Conservation (phyloP, 2,888 invertebrate genomes). For the Dicyrtoma fusca region DNA sequence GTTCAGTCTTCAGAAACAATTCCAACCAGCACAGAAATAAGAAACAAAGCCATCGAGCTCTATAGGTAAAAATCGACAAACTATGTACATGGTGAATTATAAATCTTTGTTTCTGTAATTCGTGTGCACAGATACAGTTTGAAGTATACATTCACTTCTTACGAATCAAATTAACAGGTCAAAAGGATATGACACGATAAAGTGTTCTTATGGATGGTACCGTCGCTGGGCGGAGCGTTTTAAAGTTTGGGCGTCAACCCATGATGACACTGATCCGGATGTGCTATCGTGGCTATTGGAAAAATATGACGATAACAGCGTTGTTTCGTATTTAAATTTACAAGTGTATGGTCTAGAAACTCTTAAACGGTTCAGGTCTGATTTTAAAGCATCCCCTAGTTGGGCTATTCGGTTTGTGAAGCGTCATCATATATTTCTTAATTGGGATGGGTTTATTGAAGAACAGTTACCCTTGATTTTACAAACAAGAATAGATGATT, state of each 20-base stretch:
- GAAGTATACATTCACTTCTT: neutral
- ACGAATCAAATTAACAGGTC: conserved; percentile 32
- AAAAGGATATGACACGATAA: conserved; percentile 55
- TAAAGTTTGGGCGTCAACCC: conserved; percentile 17
- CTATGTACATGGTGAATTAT: too few species aligned
- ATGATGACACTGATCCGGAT: conserved; percentile 49
- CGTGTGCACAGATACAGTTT: neutral
- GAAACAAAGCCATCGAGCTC: conserved; percentile 57
- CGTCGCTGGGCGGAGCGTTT: conserved; percentile 57
- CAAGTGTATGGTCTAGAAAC: conserved; percentile 54
- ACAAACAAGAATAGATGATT: conserved; percentile 50
- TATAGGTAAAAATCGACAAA: too few species aligned
- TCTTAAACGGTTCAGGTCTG: conserved; percentile 40
- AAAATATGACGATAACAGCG: conserved; percentile 57
- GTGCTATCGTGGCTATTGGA: conserved; percentile 57
- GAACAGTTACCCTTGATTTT: conserved; percentile 55
- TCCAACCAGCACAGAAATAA: conserved; percentile 54
- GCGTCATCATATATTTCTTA: conserved; percentile 57
- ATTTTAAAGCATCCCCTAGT: conserved; percentile 57
- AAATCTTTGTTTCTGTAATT: too few species aligned
- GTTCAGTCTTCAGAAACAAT: conserved; percentile 36
- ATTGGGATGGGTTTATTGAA: conserved; percentile 51
- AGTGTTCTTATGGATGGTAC: conserved; percentile 59
- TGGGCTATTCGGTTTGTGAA: conserved; percentile 58
- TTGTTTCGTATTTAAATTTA: conserved; percentile 56